Conservation (phyloP, 2,888 invertebrate genomes). For the Acleris emargana region DNA sequence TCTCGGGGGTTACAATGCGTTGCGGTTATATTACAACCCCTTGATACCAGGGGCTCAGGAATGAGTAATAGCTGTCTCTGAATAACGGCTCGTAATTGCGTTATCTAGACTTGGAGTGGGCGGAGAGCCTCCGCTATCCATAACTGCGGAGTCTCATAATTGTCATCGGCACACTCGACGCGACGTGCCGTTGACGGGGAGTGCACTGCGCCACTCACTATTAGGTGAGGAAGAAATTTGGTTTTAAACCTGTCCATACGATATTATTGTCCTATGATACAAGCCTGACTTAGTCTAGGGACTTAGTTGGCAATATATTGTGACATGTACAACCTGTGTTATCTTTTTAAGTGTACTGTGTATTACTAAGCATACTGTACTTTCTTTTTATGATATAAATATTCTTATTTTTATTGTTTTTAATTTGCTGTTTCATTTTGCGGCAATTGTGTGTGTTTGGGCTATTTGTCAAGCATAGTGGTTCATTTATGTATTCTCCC, state of each 20-base stretch:
- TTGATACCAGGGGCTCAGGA: conserved; percentile 63
- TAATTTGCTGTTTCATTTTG: no score
- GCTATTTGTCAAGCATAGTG: no score
- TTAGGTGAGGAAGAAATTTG: conserved; percentile 1
- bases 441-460: no score
- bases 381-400: no score
- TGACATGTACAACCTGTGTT: no score
- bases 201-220: conserved; percentile 10
- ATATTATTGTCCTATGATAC: no score
- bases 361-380: no score
- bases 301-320: no score
- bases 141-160: conserved; percentile 73
- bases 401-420: no score
- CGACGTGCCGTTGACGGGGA: conserved; percentile 24
- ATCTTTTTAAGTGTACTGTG: no score
- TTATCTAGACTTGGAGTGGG: conserved; percentile 70
- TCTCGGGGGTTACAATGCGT: conserved; percentile 6
- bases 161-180: conserved; percentile 62
- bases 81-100: conserved; percentile 77
- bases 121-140: conserved; percentile 67
- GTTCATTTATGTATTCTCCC: no score
- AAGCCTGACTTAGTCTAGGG: no score
- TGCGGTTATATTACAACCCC: conserved; percentile 30
- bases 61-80: conserved; percentile 76
- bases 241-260: neutral